These are phyloP conservation scores for Thunnus thynnus DNA, from an alignment of 2,113 vertebrate genomes.

Conservation along the genomic window DNA sequence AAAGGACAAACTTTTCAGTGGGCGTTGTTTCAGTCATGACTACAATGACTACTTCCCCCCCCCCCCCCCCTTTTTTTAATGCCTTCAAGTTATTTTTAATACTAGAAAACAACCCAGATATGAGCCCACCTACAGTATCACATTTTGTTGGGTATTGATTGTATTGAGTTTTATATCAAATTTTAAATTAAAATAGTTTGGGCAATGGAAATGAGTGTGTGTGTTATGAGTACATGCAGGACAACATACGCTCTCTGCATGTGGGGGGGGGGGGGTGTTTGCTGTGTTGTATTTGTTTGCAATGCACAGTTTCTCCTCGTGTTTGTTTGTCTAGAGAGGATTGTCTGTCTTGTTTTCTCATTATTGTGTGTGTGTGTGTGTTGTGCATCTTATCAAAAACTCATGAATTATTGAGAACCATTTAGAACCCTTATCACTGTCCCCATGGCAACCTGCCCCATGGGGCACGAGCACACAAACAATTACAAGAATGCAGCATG, in stretches of 20 bases:
- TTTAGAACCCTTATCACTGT: slow-evolving; percentile 71
- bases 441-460: slow-evolving; percentile 70
- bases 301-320: background rate
- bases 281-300: background rate
- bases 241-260: too few relatives aligned
- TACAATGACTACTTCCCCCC: too few relatives aligned
- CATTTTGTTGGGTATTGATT: background rate
- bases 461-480: slow-evolving; percentile 22
- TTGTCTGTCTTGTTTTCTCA: slow-evolving; percentile 15
- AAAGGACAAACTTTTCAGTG: too few relatives aligned
- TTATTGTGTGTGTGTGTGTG: slow-evolving; percentile 29
- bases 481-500: slow-evolving; percentile 37
- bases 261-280: background rate
- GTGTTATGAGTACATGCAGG: background rate
- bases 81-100: too few relatives aligned
- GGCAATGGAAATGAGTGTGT: too few relatives aligned
- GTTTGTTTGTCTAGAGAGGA: background rate
- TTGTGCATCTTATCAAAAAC: slow-evolving; percentile 58
- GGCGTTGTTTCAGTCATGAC: too few relatives aligned
- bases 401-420: slow-evolving; percentile 76
- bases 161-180: background rate
- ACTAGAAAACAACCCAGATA: background rate
- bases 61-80: too few relatives aligned
- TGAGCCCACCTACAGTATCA: background rate
- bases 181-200: background rate